Evolutionary conservation across 2,888 invertebrate genomes (phyloP).

Genomic region (Neocrepidodera transversa): DNA sequence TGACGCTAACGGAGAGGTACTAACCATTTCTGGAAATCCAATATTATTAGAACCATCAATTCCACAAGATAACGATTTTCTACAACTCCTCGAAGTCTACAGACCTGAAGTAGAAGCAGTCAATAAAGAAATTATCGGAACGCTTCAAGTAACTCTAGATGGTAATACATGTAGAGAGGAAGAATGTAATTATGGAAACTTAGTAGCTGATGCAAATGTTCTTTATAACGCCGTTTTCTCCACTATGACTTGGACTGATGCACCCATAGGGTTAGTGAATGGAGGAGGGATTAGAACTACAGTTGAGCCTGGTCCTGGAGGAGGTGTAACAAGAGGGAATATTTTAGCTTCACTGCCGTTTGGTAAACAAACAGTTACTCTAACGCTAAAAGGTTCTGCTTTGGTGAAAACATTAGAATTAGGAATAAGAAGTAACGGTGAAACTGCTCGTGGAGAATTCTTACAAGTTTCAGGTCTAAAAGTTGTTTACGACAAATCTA

Average conservation of each 20-base stretch:
- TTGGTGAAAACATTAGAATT: conserved; percentile 63
- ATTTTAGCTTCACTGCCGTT: conserved; percentile 80
- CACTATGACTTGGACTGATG: conserved; percentile 71
- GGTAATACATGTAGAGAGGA: conserved; percentile 70
- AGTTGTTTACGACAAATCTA: conserved; percentile 72
- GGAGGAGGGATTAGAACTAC: conserved; percentile 78
- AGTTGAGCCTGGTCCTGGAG: conserved; percentile 61
- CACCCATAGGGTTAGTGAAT: conserved; percentile 77
- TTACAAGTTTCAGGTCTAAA: conserved; percentile 80
- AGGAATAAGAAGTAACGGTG: conserved; percentile 54
- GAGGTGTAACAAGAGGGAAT: conserved; percentile 75
- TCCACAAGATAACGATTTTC: conserved; percentile 71
- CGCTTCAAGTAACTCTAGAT: conserved; percentile 73
- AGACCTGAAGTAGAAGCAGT: conserved; percentile 65
- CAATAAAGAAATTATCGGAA: conserved; percentile 69
- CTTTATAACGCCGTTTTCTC: conserved; percentile 60
- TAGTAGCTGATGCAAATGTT: conserved; percentile 79
- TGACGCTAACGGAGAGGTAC: conserved; percentile 74
- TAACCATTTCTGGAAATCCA: conserved; percentile 74
- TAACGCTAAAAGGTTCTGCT: conserved; percentile 70
- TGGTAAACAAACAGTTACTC: conserved; percentile 69
- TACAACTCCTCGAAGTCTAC: conserved; percentile 68
- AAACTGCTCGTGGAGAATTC: conserved; percentile 71
- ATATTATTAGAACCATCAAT: conserved; percentile 73
- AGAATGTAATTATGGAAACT: conserved; percentile 88